Conservation (phyloP, 2,113 vertebrate species). For the Urocynchramus pylzowi region DNA sequence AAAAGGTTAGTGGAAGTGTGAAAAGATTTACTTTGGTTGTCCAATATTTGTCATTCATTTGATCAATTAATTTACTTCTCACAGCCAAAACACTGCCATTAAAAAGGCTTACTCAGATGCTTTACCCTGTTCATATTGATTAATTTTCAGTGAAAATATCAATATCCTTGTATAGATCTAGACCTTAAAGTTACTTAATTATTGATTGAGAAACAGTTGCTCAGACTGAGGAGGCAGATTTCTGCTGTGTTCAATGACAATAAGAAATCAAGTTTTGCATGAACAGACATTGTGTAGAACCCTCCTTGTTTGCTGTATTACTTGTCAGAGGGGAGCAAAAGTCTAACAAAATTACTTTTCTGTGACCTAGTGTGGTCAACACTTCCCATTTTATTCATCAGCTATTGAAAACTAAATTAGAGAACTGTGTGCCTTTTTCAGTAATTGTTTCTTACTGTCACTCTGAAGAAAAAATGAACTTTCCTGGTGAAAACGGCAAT, state of each 20-base stretch:
- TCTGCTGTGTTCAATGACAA: constrained; percentile 74
- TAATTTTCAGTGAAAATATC: constrained; percentile 87
- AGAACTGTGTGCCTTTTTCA: neutral
- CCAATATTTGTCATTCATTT: constrained; percentile 79
- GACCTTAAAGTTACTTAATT: constrained; percentile 84
- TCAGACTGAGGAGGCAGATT: constrained; percentile 81
- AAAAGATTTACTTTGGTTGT: constrained; percentile 63
- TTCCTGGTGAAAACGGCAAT: neutral
- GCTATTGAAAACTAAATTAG: constrained; percentile 33
- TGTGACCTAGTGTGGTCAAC: constrained; percentile 64
- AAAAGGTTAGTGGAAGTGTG: constrained; percentile 60
- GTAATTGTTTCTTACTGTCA: constrained; percentile 1
- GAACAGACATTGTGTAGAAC: constrained; percentile 65
- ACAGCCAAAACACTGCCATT: constrained; percentile 82
- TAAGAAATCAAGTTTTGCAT: constrained; percentile 72
- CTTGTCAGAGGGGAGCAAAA: constrained; percentile 71
- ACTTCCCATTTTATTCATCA: constrained; percentile 2
- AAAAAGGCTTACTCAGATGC: constrained; percentile 86
- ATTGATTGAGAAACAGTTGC: constrained; percentile 88
- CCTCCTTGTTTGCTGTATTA: constrained; percentile 61
- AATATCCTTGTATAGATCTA: constrained; percentile 88
- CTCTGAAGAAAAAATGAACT: neutral
- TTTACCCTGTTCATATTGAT: constrained; percentile 84
- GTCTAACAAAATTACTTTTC: constrained; percentile 62
- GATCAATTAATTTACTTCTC: constrained; percentile 88